Percentiles rank a stretch among this genome's conserved stretches.
Conservation (phyloP, 2,888 invertebrate genomes). For the Elysia crispata region DNA sequence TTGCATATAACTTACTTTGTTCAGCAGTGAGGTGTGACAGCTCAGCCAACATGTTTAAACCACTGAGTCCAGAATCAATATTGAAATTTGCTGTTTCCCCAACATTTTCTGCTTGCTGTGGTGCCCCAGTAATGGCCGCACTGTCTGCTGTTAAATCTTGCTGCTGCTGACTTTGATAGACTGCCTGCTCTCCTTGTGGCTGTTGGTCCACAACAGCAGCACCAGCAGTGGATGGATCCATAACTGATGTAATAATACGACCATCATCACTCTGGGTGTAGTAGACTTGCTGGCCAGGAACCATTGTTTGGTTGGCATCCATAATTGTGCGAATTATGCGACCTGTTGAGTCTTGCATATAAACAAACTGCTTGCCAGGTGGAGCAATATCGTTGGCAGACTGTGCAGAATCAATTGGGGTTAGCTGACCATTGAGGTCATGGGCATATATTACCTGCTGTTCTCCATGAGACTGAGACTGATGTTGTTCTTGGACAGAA, state of each 20-base stretch:
- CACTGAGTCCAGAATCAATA: slow-evolving; percentile 45
- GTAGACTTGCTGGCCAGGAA: slow-evolving; percentile 44
- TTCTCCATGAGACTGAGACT: neutral
- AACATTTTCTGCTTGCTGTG: neutral
- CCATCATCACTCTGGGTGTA: slow-evolving; percentile 49
- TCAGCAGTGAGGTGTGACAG: slow-evolving; percentile 44
- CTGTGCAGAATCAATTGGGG: slow-evolving; percentile 44
- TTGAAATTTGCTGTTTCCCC: slow-evolving; percentile 21
- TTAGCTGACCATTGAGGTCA: slow-evolving; percentile 46
- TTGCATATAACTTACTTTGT: slow-evolving; percentile 32
- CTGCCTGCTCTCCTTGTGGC: slow-evolving; percentile 16
- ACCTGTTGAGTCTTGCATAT: slow-evolving; percentile 44
- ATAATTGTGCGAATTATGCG: slow-evolving; percentile 44
- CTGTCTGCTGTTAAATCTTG: neutral
- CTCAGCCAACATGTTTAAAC: slow-evolving; percentile 46
- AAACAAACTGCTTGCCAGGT: slow-evolving; percentile 49
- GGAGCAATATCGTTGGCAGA: slow-evolving; percentile 43
- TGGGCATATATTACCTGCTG: slow-evolving; percentile 46
- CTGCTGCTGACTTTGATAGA: slow-evolving; percentile 14
- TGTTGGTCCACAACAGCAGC: slow-evolving; percentile 17
- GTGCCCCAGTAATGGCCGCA: neutral
- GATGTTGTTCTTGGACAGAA: neutral
- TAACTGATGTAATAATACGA: slow-evolving; percentile 47
- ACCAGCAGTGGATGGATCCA: slow-evolving; percentile 39
- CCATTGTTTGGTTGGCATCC: slow-evolving; percentile 48